These are phyloP conservation scores for Microtus oregoni DNA, from an alignment of 2,113 vertebrate species.

Conservation along the genomic window DNA sequence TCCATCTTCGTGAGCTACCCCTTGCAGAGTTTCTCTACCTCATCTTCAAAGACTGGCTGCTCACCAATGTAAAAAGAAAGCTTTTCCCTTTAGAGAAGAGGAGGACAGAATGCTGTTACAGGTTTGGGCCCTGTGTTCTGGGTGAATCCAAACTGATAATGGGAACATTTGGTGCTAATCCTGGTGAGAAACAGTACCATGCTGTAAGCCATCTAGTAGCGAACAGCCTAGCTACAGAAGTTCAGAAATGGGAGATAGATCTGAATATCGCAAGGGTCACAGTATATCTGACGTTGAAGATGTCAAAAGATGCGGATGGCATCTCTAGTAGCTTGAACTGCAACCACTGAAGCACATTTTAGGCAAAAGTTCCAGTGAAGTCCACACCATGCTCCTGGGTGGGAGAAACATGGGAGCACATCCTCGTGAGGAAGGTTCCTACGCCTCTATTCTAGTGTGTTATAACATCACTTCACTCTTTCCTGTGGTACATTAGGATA, in stretches of 20 bases:
- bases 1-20: neutral
- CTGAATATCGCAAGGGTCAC: neutral
- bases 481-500: conserved; percentile 95
- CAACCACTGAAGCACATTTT: conserved; percentile 91
- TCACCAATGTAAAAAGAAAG: neutral
- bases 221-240: neutral
- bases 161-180: neutral
- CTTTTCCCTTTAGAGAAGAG: neutral
- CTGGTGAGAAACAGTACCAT: neutral
- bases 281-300: neutral
- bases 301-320: conserved; percentile 82
- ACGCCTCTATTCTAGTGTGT: conserved; percentile 98
- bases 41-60: neutral
- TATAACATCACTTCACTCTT: conserved; percentile 98
- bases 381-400: conserved; percentile 94
- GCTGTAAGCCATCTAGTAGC: neutral
- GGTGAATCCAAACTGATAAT: neutral
- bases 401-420: conserved; percentile 96
- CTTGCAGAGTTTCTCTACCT: neutral
- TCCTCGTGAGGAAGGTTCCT: conserved; percentile 97
- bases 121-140: neutral
- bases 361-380: conserved; percentile 59
- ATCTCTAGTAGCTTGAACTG: conserved; percentile 97
- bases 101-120: neutral
- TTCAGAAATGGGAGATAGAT: neutral